phyloP scores from a whole-genome alignment of 2,797 vertebrate species.

The Borostomias antarcticus region DNA sequence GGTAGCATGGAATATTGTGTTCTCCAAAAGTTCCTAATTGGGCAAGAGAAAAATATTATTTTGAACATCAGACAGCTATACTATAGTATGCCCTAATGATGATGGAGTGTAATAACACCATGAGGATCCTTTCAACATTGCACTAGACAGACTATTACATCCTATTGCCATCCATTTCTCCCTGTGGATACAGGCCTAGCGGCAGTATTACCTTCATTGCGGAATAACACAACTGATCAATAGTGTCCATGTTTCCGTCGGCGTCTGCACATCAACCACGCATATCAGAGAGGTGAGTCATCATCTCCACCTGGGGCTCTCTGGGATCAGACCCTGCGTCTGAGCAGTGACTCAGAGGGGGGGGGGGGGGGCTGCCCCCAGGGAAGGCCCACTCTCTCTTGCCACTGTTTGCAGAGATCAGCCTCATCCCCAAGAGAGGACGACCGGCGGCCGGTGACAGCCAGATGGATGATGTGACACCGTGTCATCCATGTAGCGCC shows the following conservation, averaged over 20 bases:
- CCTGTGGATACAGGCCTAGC: not conserved
- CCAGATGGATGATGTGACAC: constrained; percentile 75
- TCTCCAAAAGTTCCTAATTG: too few species aligned
- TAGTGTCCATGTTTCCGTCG: constrained; percentile 30
- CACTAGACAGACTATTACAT: constrained; percentile 15
- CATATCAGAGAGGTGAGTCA: constrained; percentile 29
- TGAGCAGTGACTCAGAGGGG: constrained; percentile 29
- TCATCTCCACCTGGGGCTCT: constrained; percentile 50
- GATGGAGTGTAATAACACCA: not conserved
- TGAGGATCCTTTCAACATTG: not conserved
- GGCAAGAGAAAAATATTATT: not conserved
- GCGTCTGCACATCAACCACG: constrained; percentile 8
- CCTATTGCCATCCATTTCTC: constrained; percentile 2
- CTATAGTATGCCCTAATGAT: not conserved
- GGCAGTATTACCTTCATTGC: constrained; percentile 25
- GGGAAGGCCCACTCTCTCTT: constrained; percentile 31
- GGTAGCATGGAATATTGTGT: too few species aligned
- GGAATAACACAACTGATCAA: constrained; percentile 35
- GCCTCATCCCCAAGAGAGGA: constrained; percentile 60
- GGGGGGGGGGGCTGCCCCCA: not conserved
- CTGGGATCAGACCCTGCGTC: constrained; percentile 27
- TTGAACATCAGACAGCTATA: too few species aligned
- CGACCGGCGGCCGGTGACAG: constrained; percentile 60
- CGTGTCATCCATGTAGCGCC: constrained; percentile 46
- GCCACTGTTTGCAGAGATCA: constrained; percentile 70